phyloP scores from a whole-genome alignment of 1,140 invertebrate species.

The Macrocentrus cingulum region DNA sequence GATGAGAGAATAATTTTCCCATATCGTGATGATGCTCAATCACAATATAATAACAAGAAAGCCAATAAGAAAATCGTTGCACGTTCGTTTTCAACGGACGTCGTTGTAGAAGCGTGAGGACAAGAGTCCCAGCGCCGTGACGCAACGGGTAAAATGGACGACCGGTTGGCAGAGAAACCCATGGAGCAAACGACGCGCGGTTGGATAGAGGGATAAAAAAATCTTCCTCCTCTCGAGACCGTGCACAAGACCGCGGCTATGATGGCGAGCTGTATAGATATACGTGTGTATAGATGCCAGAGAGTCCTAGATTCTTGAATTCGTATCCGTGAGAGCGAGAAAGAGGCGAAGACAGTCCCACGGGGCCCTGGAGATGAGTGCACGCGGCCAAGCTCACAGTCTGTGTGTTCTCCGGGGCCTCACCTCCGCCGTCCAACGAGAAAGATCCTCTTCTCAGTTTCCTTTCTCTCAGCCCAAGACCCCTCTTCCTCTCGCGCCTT shows the following conservation, averaged over 20 bases:
- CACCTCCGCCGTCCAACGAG: slow-evolving; percentile 4
- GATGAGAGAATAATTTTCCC: not conserved
- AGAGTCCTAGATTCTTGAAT: slow-evolving; percentile 32
- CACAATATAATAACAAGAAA: not conserved
- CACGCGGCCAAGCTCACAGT: slow-evolving; percentile 30
- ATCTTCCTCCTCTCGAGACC: slow-evolving; percentile 3
- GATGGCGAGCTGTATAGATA: not conserved
- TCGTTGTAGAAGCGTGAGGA: slow-evolving; percentile 1
- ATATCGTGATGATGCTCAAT: no score
- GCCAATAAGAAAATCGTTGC: not conserved
- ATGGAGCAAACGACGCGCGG: slow-evolving; percentile 7
- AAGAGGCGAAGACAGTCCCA: slow-evolving; percentile 37
- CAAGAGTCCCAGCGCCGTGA: slow-evolving; percentile 2
- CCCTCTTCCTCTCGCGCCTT: slow-evolving; percentile 18
- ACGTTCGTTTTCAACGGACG: slow-evolving; percentile 4
- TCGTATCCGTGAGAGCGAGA: slow-evolving; percentile 26
- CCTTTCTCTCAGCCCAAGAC: slow-evolving; percentile 22
- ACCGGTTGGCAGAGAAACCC: not conserved
- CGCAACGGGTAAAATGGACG: slow-evolving; percentile 13
- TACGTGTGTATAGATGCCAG: slow-evolving; percentile 10
- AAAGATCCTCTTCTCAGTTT: slow-evolving; percentile 28
- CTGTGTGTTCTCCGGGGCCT: slow-evolving; percentile 13
- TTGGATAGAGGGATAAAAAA: slow-evolving; percentile 5
- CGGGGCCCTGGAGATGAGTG: slow-evolving; percentile 36
- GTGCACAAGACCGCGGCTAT: not conserved